phyloP scores from a whole-genome alignment of 2,113 vertebrate genomes.

The Amphilophus citrinellus region DNA sequence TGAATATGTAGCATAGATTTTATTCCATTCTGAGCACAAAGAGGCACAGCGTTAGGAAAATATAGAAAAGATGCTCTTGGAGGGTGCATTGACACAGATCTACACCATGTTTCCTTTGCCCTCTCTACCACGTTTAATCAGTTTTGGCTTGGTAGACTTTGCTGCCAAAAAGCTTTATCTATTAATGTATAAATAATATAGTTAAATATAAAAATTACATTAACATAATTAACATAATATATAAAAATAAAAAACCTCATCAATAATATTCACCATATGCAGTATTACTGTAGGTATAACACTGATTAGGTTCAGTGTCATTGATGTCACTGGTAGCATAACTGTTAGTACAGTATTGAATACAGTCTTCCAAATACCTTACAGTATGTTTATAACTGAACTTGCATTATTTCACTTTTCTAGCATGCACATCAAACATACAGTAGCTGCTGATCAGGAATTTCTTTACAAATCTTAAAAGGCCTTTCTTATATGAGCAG shows the following conservation, averaged over 20 bases:
- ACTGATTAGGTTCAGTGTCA: background rate
- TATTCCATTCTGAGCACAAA: constrained; percentile 15
- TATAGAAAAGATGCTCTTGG: background rate
- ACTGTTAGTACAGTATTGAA: background rate
- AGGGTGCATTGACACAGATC: background rate
- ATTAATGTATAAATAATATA: background rate
- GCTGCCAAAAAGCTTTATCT: background rate
- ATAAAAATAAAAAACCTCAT: background rate
- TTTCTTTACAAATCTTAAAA: background rate
- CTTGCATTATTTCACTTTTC: background rate
- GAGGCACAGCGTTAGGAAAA: background rate
- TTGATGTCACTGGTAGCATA: background rate
- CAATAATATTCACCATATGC: background rate
- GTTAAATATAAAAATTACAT: background rate
- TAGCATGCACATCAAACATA: constrained; percentile 28
- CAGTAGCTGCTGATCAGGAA: background rate
- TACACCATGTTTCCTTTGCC: background rate
- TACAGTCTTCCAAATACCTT: background rate
- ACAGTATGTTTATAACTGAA: background rate
- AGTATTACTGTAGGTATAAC: background rate
- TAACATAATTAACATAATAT: background rate
- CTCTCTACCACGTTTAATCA: background rate
- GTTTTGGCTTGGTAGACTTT: background rate
- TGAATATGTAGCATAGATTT: constrained; percentile 2
- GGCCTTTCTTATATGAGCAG: background rate